A percentile compares a stretch with the other conserved stretches of the same genome.
phyloP scores from a whole-genome alignment of 2,888 invertebrate species.

The Escarpia spicata region DNA sequence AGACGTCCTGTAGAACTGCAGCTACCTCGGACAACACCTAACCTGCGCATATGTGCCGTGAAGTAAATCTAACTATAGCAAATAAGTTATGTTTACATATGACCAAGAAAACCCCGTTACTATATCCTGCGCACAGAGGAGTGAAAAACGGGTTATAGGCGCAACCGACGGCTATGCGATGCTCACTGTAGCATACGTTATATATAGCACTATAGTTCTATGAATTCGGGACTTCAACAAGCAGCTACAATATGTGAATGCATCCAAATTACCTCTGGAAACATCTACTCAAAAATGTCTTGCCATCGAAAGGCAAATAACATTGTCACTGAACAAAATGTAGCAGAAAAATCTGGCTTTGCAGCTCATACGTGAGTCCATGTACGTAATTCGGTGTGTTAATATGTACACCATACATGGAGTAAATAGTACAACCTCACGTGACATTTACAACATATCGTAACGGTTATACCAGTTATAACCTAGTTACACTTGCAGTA shows the following conservation, averaged over 20 bases:
- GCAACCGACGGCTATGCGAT: not conserved
- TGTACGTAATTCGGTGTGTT: too few relatives aligned
- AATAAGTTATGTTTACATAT: not conserved
- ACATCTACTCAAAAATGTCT: not conserved
- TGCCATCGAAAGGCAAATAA: not conserved
- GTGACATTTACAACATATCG: not conserved
- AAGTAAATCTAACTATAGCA: not conserved
- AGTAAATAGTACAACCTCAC: too few relatives aligned
- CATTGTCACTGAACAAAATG: too few relatives aligned
- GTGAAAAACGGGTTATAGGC: not conserved
- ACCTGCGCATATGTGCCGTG: not conserved
- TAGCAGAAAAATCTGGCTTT: too few relatives aligned
- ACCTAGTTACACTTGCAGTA: not conserved
- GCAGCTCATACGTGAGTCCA: too few relatives aligned
- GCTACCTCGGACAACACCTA: not conserved
- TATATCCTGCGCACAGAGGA: not conserved
- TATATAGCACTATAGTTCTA: not conserved
- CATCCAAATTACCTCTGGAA: not conserved
- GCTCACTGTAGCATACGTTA: not conserved
- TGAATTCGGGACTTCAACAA: not conserved
- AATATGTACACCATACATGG: not conserved
- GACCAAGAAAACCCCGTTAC: not conserved
- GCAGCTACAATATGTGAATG: not conserved
- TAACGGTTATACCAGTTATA: not conserved
- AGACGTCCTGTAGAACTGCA: not conserved